A percentile compares a stretch with the other conserved stretches of the same genome.
These are phyloP conservation scores for Prunella fulvescens DNA, from an alignment of 2,113 vertebrate genomes.

Conservation along the genomic window DNA sequence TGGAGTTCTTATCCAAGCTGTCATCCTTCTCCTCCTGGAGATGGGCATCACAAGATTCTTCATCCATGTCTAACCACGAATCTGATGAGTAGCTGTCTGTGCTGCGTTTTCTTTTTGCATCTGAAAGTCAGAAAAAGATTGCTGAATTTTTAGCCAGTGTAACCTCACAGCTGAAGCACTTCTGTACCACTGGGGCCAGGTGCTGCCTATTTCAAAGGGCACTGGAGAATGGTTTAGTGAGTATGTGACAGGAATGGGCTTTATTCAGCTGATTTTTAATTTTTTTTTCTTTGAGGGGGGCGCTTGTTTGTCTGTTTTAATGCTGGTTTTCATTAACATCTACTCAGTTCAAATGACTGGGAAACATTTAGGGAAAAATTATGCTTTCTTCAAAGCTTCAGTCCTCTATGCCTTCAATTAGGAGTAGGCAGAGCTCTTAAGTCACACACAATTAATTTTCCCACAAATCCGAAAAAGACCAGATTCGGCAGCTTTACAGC, in stretches of 20 bases:
- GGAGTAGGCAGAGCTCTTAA: conserved; percentile 44
- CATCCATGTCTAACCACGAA: conserved; percentile 88
- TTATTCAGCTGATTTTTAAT: conserved; percentile 9
- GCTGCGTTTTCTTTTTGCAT: conserved; percentile 82
- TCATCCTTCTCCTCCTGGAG: conserved; percentile 76
- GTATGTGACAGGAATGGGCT: conserved; percentile 5
- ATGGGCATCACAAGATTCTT: conserved; percentile 84
- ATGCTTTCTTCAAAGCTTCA: conserved; percentile 51
- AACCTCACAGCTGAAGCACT: background rate
- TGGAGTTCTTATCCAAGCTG: conserved; percentile 61
- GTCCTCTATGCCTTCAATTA: conserved; percentile 50
- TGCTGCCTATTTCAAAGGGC: background rate
- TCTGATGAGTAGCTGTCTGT: conserved; percentile 87
- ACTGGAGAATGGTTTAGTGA: background rate
- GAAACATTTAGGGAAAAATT: conserved; percentile 48
- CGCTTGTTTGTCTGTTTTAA: conserved; percentile 26
- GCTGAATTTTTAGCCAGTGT: background rate
- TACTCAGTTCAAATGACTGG: conserved; percentile 41
- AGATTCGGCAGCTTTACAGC: conserved; percentile 14
- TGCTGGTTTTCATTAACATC: conserved; percentile 56
- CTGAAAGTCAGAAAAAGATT: conserved; percentile 58
- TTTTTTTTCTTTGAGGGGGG: background rate
- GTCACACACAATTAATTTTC: conserved; percentile 51
- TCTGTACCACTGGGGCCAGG: background rate
- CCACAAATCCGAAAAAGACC: conserved; percentile 32